Percentiles rank a stretch among this genome's conserved stretches.
Evolutionary conservation across 1,140 invertebrate species (phyloP).

Genomic region (Acromyrmex heyeri): DNA sequence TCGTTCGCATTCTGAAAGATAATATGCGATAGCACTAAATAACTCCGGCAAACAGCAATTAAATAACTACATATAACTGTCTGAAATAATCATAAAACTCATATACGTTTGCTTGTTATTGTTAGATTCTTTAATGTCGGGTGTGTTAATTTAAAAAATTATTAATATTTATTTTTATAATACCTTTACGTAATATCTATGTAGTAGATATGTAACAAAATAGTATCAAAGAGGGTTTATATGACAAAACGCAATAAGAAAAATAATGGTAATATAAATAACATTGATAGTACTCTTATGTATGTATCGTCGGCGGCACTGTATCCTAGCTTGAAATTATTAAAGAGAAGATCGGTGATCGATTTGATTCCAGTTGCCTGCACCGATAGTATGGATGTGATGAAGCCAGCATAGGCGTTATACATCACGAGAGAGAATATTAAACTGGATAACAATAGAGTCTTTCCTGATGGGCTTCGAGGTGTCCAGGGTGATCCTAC

Average conservation of each 20-base stretch:
- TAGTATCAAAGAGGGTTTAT: background rate
- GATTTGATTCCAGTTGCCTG: constrained; percentile 87
- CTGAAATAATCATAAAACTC: background rate
- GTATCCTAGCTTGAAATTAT: constrained; percentile 88
- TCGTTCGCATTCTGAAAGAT: constrained; percentile 82
- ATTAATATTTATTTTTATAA: too few species aligned
- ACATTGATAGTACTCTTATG: constrained; percentile 78
- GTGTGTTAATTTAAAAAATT: too few species aligned
- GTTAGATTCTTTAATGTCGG: too few species aligned
- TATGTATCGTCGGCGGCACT: constrained; percentile 84
- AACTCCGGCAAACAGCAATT: too few species aligned
- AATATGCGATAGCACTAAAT: background rate
- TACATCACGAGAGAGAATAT: constrained; percentile 88
- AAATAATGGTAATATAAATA: background rate
- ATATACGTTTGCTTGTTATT: too few species aligned
- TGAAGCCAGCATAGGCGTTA: constrained; percentile 89
- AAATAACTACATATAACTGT: background rate
- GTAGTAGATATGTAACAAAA: too few species aligned
- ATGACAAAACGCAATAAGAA: background rate
- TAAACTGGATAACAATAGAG: constrained; percentile 87
- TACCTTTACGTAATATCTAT: too few species aligned
- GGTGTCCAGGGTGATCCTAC: constrained; percentile 88
- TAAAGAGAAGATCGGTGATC: constrained; percentile 87
- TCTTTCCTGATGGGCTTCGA: constrained; percentile 87
- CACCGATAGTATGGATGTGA: constrained; percentile 89